Base-by-base conservation (phyloP, 2,888 invertebrate species). In the Asteroscopus sphinx region DNA sequence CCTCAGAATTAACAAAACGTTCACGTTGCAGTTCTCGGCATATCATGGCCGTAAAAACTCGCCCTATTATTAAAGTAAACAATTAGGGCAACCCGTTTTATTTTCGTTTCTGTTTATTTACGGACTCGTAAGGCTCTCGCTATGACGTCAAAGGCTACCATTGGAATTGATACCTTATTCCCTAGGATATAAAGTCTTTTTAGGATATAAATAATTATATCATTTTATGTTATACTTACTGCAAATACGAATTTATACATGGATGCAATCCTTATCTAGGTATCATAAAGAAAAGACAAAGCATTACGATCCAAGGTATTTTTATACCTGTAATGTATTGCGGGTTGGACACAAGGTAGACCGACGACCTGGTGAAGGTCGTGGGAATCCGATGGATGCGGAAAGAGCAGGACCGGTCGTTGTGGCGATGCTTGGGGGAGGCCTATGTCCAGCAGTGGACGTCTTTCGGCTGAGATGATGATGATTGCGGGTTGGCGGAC, bases 81-180 rank as follows among this genome's bases (percentile, higher is more conserved):
- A 85, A 82, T 83, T 81, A 85, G 82, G 82, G 67, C 85, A 79
- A 66, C 76, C 73, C 67, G 76, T 76, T 77, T 82, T 85, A 85
- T 83, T 83, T 84, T 81, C 69, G 71, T 68, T 49, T 59, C 75
- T 60, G 74, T 76, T 79, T 82, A 83, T 84, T 82, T 81, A 79
- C 64, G 76, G 77, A 58, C 64, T 58, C 47, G 53, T 58, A 75
- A 78, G 77, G 77, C 62, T 70, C 39, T 61, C 37, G 44, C 55
- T 48, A 49, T 82, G 77, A 81, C 77, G 77, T 81, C 78, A 80
- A 65, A 36, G 41, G 44, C 30, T 48, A 36, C 49, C 35, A 46
- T 37, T 56, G 73, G 55, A 75, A 73, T 69, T 48, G 5, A 46
- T 60, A 57, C 69, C 58, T 67, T 80, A 68, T 56, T 42, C 1